phyloP scores from a whole-genome alignment of 2,113 vertebrate species.

The Microtus richardsoni region DNA sequence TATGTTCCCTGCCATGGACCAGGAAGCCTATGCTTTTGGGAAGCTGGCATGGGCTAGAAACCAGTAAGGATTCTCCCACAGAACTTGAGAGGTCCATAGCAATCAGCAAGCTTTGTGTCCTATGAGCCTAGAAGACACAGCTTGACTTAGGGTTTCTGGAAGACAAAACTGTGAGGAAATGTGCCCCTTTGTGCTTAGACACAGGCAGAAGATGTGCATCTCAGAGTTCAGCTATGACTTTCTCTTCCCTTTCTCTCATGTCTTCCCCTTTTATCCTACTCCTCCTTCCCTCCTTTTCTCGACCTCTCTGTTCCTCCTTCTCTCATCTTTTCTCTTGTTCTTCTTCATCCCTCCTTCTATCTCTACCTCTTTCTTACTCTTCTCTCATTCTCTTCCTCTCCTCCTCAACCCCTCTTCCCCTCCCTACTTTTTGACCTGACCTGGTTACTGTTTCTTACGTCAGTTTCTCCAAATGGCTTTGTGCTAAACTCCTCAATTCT shows the following conservation, averaged over 20 bases:
- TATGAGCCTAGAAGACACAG: background rate
- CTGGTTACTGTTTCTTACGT: background rate
- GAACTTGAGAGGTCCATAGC: background rate
- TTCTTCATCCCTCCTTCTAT: background rate
- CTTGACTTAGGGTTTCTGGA: background rate
- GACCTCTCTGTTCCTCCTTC: background rate
- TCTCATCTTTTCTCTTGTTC: too few species aligned
- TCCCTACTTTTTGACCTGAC: too few species aligned
- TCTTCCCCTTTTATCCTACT: too few species aligned
- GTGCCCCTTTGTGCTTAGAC: background rate
- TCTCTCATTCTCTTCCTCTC: too few species aligned
- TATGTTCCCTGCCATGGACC: rapidly evolving
- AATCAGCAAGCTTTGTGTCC: too few species aligned
- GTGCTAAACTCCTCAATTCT: rapidly evolving
- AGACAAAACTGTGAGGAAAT: background rate
- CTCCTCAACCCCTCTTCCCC: too few species aligned
- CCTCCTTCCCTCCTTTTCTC: background rate
- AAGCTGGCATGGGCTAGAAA: too few species aligned
- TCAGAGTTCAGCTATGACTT: background rate
- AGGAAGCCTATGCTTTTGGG: background rate
- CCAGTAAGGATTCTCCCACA: background rate
- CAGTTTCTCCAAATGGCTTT: rapidly evolving
- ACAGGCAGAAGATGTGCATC: too few species aligned
- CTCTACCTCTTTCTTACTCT: too few species aligned
- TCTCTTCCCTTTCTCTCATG: background rate